Percentiles rank a stretch among this genome's conserved stretches.
Evolutionary conservation across 1,140 invertebrate genomes (phyloP).

Genomic region (Cyclina sinensis): DNA sequence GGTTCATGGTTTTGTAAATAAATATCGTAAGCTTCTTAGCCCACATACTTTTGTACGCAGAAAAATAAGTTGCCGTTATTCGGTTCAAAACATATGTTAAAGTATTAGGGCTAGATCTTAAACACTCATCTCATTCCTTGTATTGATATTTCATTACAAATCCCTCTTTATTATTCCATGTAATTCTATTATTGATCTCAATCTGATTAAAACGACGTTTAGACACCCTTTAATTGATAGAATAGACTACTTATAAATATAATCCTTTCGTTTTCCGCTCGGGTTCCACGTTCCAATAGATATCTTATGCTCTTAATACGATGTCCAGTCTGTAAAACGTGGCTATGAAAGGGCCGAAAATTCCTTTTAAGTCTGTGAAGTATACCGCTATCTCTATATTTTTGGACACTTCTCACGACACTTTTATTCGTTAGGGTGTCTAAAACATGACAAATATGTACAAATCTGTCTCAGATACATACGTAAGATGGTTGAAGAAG

Average conservation of each 20-base stretch:
- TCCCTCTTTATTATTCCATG: constrained; percentile 46
- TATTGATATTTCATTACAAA: constrained; percentile 33
- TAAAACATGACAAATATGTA: constrained; percentile 5
- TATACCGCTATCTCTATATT: constrained; percentile 22
- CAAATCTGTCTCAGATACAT: background rate
- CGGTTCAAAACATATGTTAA: constrained; percentile 22
- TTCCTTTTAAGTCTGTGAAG: constrained; percentile 32
- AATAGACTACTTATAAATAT: constrained; percentile 56
- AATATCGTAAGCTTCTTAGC: constrained; percentile 28
- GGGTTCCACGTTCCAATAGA: constrained; percentile 3
- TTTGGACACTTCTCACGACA: constrained; percentile 19
- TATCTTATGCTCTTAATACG: constrained; percentile 5
- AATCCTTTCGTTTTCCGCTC: constrained; percentile 57
- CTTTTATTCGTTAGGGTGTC: constrained; percentile 33
- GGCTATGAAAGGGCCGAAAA: background rate
- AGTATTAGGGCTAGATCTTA: constrained; percentile 37
- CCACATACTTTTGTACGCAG: background rate
- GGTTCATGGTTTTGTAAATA: constrained; percentile 31
- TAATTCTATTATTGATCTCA: constrained; percentile 62
- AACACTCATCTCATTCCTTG: background rate
- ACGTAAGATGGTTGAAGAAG: constrained; percentile 4
- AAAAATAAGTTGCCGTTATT: constrained; percentile 38
- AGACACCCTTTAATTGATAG: constrained; percentile 62
- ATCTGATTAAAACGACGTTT: constrained; percentile 67
- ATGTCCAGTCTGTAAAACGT: background rate